These are phyloP conservation scores for Loripinus fragilis DNA, from an alignment of 2,888 invertebrate species.

Conservation along the genomic window DNA sequence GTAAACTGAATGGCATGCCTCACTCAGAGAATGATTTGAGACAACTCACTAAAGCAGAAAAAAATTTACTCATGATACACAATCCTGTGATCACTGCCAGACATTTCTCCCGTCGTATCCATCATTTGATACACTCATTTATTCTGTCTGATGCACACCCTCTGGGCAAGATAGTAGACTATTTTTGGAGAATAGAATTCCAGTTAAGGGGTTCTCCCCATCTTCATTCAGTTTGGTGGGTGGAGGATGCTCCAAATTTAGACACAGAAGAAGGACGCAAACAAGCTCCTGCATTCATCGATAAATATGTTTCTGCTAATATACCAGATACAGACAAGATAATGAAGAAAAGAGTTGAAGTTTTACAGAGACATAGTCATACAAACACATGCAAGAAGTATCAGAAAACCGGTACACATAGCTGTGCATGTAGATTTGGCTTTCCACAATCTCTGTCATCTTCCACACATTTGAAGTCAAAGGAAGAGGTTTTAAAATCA, in stretches of 20 bases:
- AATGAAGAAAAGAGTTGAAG: not conserved
- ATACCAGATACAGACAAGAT: not conserved
- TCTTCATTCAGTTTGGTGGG: constrained; percentile 30
- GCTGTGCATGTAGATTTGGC: not conserved
- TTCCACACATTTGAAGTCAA: constrained; percentile 19
- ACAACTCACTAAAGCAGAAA: too few relatives aligned
- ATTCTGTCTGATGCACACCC: too few relatives aligned
- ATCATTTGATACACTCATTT: too few relatives aligned
- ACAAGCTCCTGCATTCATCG: constrained; percentile 23
- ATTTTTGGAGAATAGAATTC: constrained; percentile 26
- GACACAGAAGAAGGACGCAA: constrained; percentile 12
- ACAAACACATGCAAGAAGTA: constrained; percentile 16
- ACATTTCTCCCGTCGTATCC: too few relatives aligned
- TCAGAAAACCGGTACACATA: too few relatives aligned
- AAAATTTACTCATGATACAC: too few relatives aligned
- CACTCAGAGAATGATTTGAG: too few relatives aligned
- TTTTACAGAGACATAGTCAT: not conserved
- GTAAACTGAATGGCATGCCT: too few relatives aligned
- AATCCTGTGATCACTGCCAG: too few relatives aligned
- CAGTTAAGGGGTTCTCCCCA: constrained; percentile 21
- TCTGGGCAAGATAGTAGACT: too few relatives aligned
- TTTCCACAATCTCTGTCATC: not conserved
- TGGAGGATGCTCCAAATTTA: constrained; percentile 18
- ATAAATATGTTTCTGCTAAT: constrained; percentile 21
- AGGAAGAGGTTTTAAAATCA: constrained; percentile 37